Evolutionary conservation across 53 echinoderm and acorn worm genomes (phyloP), one percentile per base, ranked within the genome.

Genomic region (Echinometra lucunter): DNA sequence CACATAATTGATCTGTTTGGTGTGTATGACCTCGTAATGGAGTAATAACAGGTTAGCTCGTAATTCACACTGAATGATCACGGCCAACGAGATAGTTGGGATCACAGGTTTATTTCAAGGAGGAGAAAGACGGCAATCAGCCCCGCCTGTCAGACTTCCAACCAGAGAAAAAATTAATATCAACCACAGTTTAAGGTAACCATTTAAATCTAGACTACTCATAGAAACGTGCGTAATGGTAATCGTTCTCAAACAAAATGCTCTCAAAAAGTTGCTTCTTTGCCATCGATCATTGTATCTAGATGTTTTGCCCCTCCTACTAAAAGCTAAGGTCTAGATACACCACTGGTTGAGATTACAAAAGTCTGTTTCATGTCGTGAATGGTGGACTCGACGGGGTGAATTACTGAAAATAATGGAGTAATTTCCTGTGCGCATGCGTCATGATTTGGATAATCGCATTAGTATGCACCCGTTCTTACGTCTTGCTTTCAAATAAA

Each of bases 371-470:
- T 69, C 30, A 69, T 69, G 69, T 69, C 69, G 30, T 18, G 17
- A 21, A 15, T 19, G 58, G 17, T 69, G 69, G 69, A 32, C 69
- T 83, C n/a, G 83, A 37, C 3, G 88, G 16, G 35, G 55, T 38
- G 53, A 88, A 88, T 88, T 88, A 88, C 57, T 56, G 57, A 88
- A 88, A 88, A 88, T 88, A 55, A 53, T 88, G 19, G 88, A 88
- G 53, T 55, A 55, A 88, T 88, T 88, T 88, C 88, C 88, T 88
- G 53, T 57, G 88, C 88, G 88, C 88, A 88, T 88, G 88, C 88
- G 88, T 88, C 88, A 88, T 88, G 10, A 53, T 10, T 45, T 53
- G 53, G 30, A 55, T 88, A 49, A 88, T 57, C 28, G 57, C 53
- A 47, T 53, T 56, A 32, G 6, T 21, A 30, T 88, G 88, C 3